phyloP scores from a whole-genome alignment of 2,113 vertebrate species.

The Amia ocellicauda region DNA sequence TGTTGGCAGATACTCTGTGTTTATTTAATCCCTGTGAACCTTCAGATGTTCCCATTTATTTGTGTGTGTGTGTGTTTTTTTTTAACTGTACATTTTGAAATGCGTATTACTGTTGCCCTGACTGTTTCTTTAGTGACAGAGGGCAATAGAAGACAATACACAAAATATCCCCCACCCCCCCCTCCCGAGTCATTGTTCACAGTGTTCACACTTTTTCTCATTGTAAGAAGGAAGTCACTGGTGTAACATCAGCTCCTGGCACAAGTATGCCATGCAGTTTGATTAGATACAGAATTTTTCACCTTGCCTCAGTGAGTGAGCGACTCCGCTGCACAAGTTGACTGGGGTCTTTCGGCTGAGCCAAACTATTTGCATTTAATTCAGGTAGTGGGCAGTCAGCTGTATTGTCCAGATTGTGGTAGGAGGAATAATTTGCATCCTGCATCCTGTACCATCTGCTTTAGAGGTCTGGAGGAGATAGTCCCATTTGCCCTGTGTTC shows the following conservation, averaged over 20 bases:
- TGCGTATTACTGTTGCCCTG: too few relatives aligned
- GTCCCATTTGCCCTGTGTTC: too few relatives aligned
- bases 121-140: too few relatives aligned
- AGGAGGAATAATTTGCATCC: constrained; percentile 54
- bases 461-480: constrained; percentile 34
- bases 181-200: too few relatives aligned
- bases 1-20: too few relatives aligned
- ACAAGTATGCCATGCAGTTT: neutral
- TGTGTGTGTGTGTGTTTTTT: too few relatives aligned
- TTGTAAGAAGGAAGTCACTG: too few relatives aligned
- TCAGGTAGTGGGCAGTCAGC: constrained; percentile 42
- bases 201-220: too few relatives aligned
- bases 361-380: constrained; percentile 40
- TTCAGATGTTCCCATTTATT: too few relatives aligned
- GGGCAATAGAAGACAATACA: neutral
- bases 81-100: too few relatives aligned
- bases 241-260: too few relatives aligned
- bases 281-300: neutral
- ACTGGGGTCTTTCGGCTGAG: constrained; percentile 28
- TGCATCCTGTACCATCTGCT: constrained; percentile 68
- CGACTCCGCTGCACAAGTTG: constrained; percentile 4
- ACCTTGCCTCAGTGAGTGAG: neutral
- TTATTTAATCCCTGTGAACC: too few relatives aligned
- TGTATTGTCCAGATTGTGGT: constrained; percentile 58
- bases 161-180: constrained; percentile 11